Conservation (phyloP, 1,140 invertebrate genomes). For the Gonatopus flavifemur region DNA sequence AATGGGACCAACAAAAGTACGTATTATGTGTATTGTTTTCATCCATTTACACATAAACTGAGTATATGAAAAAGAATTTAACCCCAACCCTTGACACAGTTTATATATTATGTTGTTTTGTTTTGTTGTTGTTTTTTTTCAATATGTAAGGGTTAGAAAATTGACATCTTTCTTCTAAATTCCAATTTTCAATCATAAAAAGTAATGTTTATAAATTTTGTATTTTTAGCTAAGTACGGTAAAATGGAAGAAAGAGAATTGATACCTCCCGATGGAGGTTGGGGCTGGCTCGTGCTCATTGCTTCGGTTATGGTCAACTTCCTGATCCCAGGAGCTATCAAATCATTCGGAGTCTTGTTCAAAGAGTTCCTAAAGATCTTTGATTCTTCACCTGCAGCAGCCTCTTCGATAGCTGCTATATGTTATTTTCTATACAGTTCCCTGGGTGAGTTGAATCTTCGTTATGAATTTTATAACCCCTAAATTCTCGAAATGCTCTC, state of each 20-base stretch:
- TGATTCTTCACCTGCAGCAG: slow-evolving; percentile 68
- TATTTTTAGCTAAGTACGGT: slow-evolving; percentile 22
- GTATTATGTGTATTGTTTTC: too few relatives aligned
- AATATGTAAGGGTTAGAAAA: too few relatives aligned
- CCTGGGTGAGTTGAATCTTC: slow-evolving; percentile 65
- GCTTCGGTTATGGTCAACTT: slow-evolving; percentile 81
- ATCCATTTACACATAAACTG: too few relatives aligned
- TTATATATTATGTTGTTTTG: too few relatives aligned
- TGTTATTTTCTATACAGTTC: slow-evolving; percentile 87
- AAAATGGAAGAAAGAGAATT: slow-evolving; percentile 51
- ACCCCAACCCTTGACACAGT: too few relatives aligned
- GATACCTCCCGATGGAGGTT: slow-evolving; percentile 70
- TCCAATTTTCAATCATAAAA: too few relatives aligned
- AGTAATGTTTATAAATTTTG: neutral
- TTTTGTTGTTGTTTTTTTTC: too few relatives aligned
- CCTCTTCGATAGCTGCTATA: slow-evolving; percentile 80
- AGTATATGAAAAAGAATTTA: too few relatives aligned
- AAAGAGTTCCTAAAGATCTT: slow-evolving; percentile 79
- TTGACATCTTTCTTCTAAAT: too few relatives aligned
- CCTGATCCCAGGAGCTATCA: slow-evolving; percentile 81
- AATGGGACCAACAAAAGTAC: slow-evolving; percentile 39
- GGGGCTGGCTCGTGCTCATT: slow-evolving; percentile 82
- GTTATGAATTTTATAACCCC: too few relatives aligned
- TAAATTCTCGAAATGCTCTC: too few relatives aligned
- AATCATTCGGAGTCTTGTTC: slow-evolving; percentile 83